Base-by-base conservation (phyloP, 2,113 vertebrate genomes). In the Pelobates fuscus region DNA sequence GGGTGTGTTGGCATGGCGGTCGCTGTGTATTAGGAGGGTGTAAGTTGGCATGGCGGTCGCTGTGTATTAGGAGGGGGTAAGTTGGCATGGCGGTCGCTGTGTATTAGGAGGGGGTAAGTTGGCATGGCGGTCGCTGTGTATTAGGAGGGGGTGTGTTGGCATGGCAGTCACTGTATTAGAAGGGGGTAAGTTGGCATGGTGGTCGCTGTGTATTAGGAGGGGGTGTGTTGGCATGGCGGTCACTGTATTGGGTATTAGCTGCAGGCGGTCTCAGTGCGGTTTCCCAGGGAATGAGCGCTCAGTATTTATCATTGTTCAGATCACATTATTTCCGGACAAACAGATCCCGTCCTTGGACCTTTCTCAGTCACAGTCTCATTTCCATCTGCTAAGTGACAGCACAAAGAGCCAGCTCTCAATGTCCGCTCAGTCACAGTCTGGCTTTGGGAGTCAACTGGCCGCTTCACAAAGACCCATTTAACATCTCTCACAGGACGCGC, bases 381-480 rank as follows among this genome's bases (percentile, higher is more conserved):
- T 54, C 12, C 73, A 61, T 68, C 65, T 52, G 8, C 15, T 29
- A 57, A 74, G 32, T 68, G 73, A 61, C 73, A 77, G 57, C 26
- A 68, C 49, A 49, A 60, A 59, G 27, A 67, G 29, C 72, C 32
- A 59, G 37, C 23, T 59, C 41, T 49, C 24, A 67, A 58, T 66
- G 52, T 74, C 63, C 64, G 8, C 64, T 76, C 24, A 15, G 8
- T 32, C 43, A 61, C 55, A 68, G 20, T 77, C 21, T 68, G 65
- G 64, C 65, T 68, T 67, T 52, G 67, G 55, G 24, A 77, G 73
- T 77, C 73, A 77, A 29, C 55, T 52, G 73, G 73, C n/a, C 20
- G 12, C 7, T 7, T 12, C 24, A 77, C 64, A 77, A 77, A 72
- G 43, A 5, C 37, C 21, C 1, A 59, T 60, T 67, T 21, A 67